Conservation (phyloP, 1,140 invertebrate species). For the Rhizoglyphus robini region DNA sequence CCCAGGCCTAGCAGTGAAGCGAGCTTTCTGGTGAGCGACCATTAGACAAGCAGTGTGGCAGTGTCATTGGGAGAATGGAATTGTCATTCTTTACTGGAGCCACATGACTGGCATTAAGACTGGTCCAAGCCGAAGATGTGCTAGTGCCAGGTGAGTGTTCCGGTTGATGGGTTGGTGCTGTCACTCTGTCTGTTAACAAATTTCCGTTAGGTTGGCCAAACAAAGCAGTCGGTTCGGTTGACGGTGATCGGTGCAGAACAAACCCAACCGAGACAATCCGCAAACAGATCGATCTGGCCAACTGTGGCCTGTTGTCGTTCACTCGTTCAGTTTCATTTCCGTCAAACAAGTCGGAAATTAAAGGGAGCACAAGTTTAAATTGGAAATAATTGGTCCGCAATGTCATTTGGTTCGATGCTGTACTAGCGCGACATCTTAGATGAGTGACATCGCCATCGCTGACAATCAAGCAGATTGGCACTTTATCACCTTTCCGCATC, state of each 20-base stretch:
- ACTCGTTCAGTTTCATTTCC: slow-evolving; percentile 8
- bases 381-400: slow-evolving; percentile 4
- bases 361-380: slow-evolving; percentile 4
- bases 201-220: neutral
- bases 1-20: too few relatives aligned
- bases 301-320: neutral
- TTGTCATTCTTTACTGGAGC: too few relatives aligned
- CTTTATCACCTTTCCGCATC: neutral
- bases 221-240: neutral
- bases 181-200: neutral
- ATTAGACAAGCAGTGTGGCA: too few relatives aligned
- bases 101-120: too few relatives aligned
- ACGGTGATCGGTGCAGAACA: neutral
- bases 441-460: neutral
- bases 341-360: slow-evolving; percentile 9
- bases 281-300: neutral
- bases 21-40: too few relatives aligned
- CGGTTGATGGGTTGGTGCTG: neutral
- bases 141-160: neutral
- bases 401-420: neutral
- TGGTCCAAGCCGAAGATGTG: too few relatives aligned
- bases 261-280: neutral
- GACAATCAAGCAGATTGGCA: neutral
- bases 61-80: too few relatives aligned
- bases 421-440: neutral